Base-by-base conservation (phyloP, 2,888 invertebrate genomes). In the Pollenia amentaria region DNA sequence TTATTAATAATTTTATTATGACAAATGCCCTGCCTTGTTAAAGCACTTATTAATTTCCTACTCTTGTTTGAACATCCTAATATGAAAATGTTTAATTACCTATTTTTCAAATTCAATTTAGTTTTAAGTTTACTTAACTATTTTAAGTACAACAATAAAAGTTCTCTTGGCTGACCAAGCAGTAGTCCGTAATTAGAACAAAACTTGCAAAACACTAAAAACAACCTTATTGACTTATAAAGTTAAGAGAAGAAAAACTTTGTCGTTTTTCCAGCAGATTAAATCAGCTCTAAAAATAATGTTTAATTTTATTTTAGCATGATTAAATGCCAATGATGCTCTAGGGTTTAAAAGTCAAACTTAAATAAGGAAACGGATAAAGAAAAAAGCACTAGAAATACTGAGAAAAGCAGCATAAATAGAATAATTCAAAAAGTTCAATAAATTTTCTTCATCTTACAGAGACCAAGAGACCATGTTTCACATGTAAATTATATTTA, bases 321-420 rank as follows among this genome's bases (percentile, higher is more conserved):
- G 83, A 86, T 86, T 86, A 86, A 86, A 79, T 86, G 83, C 65
- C 83, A 76, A 83, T 65, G 72, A 72, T 76, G 46, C 83, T 83
- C 79, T 62, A 51, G 86, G 80, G 76, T 53, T 80, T 60, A 80
- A 76, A 80, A 72, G 86, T 86, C 83, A 65, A 80, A 72, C 14
- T 83, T 79, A 72, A 62, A 42, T 53, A 62, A 9, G 16, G 12
- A 51, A 12, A 42, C 62, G 40, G 2, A 16, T 14, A 29, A 10
- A 62, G 11, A 44, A 9, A 53, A 42, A 53, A 29, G 29, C 1
- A 29, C 29, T 29, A 29, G 29, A 29, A 29, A 6, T 29, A 29
- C 29, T 29, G 29, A 29, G 29, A 29, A 29, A 29, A 29, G 29
- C 29, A 29, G 29, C 29, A 29, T 6, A 42, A 21, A 44, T 29